Evolutionary conservation across 30 jellyfish, hydroid and myxozoan genomes (phyloP), one percentile per base, ranked within the genome.

Genomic region (Aurelia aurita): DNA sequence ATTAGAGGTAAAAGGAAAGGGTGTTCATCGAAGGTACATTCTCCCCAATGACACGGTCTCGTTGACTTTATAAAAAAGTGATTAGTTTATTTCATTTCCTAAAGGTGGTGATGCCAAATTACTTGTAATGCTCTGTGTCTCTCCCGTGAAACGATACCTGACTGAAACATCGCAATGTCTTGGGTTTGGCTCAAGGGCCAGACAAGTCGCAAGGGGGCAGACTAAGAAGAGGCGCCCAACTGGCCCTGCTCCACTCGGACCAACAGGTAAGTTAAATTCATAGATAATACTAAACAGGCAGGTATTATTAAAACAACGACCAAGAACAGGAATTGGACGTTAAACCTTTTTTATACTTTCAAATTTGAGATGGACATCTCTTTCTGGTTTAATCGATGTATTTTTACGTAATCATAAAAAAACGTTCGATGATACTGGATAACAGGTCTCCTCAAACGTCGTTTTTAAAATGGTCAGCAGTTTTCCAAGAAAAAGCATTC

Each of bases 141-240:
- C 98, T 16, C 96, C 98, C 2, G 98, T 86, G 34, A 90, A 84
- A 65, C 82, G 86, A 51, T 91, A 91, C 82, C 76, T 89, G 0
- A 91, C 98, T 5, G 98, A 91, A 32, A 84, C 98, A 4, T 25
- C 84, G 12, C 98, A 91, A 72, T 91, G 98, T 61, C 91, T 91
- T 26, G 98, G 96, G 22, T 91, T 91, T 58, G 98, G 98, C 18
- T 84, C 94, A 25, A 78, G 98, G 55, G 96, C 98, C 51, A 86
- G 98, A 43, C 98, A 91, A 91, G 96, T 91, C 12, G 98, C 96
- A 6, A 89, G 98, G 2, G 98, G 98, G 15, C 96, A 95, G 43
- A 95, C 98, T 21, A 91, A 91, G 57, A 85, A 72, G 69, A 72
- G 96, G 65, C 90, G 98, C n/a, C 98, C 98, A n/a, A 78, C 94